These are phyloP conservation scores for Haliaeetus leucogaster DNA, from an alignment of 2,113 vertebrate genomes.

Conservation along the genomic window DNA sequence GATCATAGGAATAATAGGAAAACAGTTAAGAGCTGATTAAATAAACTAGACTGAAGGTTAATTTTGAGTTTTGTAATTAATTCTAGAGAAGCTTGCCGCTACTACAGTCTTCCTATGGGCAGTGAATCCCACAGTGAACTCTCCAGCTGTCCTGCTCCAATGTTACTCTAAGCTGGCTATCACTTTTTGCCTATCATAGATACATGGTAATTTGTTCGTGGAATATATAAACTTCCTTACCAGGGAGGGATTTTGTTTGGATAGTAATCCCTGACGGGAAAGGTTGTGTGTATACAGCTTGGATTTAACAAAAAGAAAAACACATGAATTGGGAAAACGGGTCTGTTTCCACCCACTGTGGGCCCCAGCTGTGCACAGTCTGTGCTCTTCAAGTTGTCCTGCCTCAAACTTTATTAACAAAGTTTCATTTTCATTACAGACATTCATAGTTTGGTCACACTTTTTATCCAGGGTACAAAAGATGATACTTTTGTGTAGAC, in stretches of 20 bases:
- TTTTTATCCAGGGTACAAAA: constrained; percentile 91
- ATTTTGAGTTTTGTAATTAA: not conserved
- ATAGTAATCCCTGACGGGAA: not conserved
- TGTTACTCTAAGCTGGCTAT: not conserved
- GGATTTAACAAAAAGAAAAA: not conserved
- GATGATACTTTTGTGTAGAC: constrained; percentile 96
- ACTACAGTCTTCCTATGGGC: not conserved
- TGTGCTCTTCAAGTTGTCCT: not conserved
- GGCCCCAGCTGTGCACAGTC: not conserved
- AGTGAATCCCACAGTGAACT: not conserved
- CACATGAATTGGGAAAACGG: not conserved
- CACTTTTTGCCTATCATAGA: not conserved
- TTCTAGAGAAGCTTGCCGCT: not conserved
- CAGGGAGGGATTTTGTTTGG: not conserved
- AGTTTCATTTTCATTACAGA: not conserved
- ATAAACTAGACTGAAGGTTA: not conserved
- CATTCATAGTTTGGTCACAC: constrained; percentile 77
- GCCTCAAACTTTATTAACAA: not conserved
- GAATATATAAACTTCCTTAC: not conserved
- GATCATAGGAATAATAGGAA: not conserved
- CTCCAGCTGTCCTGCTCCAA: not conserved
- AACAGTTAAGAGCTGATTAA: not conserved
- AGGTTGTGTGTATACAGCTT: not conserved
- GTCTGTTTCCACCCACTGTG: not conserved
- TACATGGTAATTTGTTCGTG: not conserved